Base-by-base conservation (phyloP, 2,797 vertebrate genomes). In the Pipistrellus nathusii region DNA sequence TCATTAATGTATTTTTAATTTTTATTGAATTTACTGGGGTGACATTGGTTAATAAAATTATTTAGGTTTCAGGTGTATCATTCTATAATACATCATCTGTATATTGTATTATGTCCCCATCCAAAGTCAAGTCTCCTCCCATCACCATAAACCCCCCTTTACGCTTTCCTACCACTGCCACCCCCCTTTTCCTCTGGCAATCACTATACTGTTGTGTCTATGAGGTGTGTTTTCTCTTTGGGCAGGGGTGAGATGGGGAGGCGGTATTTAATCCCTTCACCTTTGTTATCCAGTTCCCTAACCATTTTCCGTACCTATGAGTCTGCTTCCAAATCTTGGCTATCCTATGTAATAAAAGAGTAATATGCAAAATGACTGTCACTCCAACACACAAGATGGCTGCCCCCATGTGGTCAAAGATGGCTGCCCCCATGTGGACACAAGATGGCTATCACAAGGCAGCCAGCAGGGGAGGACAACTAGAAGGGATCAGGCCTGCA, bases 191-290 rank as follows among this genome's bases (percentile, higher is more conserved):
- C 18, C 46, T 51, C n/a, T 32, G 46, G 30, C 20, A 76, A 76
- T 32, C 46, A 51, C 46, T n/a, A 51, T 32, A 7, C 73, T 76
- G 46, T 76, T 76, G 30, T 76, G 18, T 76, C 30, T 51, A 21
- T 32, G 10, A 51, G 44, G 6, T 53, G 25, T 27, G 23, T 59
- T 30, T 62, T 55, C 53, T 55, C 53, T 55, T 9, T 44, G 44
- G 23, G 23, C 21, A 17, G 55, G 3, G 18, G 51, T 6, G 17
- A 6, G 2, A 6, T 1, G 11, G 11, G 25, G 11, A 5, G 57
- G 11, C 8, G 0, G 12, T 21, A n/a, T 48, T 51, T 51, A 51
- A 51, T 32, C 46, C 46, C 30, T 76, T 51, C 18, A 51, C 30
- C 30, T 48, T 76, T 51, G 32, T 51, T 48, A n/a, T 48, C 46